Base-by-base conservation (phyloP, 2,888 invertebrate species). In the Anagyrus pseudococci region DNA sequence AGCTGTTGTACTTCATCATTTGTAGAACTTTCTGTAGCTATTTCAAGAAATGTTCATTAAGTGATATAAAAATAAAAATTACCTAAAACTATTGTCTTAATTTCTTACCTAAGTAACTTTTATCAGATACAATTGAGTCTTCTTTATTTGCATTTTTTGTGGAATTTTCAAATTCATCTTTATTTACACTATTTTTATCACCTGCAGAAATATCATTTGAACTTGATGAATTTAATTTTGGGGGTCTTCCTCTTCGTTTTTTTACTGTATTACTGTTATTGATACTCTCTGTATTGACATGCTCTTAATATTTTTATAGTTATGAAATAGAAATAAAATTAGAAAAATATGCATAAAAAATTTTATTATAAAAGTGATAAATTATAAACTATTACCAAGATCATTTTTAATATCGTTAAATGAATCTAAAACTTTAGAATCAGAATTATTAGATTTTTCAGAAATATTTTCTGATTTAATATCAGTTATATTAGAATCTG, bases 241-340 rank as follows among this genome's bases (percentile, higher is more conserved):
- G 43, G 4, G 13, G 49, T 22, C 55, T 54, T 43, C 49, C 55
- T 49, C 55, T 60, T 49, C 26, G 23, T 44, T 55, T 55, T n/a
- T 55, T 55, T 23, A 43, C 17, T 49, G 29, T 10, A 44, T 4
- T 44, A 29, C 13, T 26, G 19, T 41, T 3, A 41, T 15, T 25
- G n/a, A n/a, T 1, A 0, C 8, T 41, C 15, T 25, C 41, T 13
- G 22, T 40, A 43, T 43, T 53, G 3, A 13, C 25, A 23, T 17
- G 10, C 33, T 37, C 33, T 37, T 37, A n/a, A n/a, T n/a, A n/a
- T n/a, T n/a, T n/a, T n/a, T n/a, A n/a, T n/a, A n/a, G n/a, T n/a
- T n/a, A n/a, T 13, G 13, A 33, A 33, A 33, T 8, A 33, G 6
- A 33, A 33, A 33, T n/a, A 43, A 17, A 43, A 2, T 19, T 20